Evolutionary conservation across 2,113 vertebrate species (phyloP).

Genomic region (Diphyllodes magnificus): DNA sequence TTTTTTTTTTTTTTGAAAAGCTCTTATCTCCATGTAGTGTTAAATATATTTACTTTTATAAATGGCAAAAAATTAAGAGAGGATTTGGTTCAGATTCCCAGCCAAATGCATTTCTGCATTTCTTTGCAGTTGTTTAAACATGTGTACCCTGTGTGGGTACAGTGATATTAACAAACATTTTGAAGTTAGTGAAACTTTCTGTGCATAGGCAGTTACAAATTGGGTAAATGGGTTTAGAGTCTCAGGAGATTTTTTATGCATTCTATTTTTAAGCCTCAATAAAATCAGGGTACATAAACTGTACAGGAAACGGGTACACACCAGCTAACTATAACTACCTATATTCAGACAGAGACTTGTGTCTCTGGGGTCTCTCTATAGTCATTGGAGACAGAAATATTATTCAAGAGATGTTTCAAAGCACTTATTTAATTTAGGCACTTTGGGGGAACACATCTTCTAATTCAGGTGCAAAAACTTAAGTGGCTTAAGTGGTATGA

Average conservation of each 20-base stretch:
- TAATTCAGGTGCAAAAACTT: neutral
- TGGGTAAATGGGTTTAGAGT: neutral
- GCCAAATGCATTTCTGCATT: neutral
- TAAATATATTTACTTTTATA: neutral
- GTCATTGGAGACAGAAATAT: neutral
- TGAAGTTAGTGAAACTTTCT: neutral
- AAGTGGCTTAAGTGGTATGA: neutral
- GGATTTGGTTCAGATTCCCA: neutral
- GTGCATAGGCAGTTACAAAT: neutral
- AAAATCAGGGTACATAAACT: neutral
- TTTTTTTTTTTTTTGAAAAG: neutral
- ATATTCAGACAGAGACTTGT: neutral
- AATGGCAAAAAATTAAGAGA: neutral
- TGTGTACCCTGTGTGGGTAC: rapidly evolving
- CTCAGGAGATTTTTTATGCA: neutral
- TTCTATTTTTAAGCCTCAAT: neutral
- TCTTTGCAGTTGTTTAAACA: neutral
- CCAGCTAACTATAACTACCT: neutral
- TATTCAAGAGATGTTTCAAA: neutral
- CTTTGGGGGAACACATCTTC: neutral
- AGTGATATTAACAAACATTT: neutral
- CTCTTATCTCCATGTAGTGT: neutral
- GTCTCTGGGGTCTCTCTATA: neutral
- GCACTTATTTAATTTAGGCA: neutral
- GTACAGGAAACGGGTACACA: neutral